Evolutionary conservation across 92 coral and sea anemone genomes (phyloP).

Genomic region (Palythoa heliodiscus): DNA sequence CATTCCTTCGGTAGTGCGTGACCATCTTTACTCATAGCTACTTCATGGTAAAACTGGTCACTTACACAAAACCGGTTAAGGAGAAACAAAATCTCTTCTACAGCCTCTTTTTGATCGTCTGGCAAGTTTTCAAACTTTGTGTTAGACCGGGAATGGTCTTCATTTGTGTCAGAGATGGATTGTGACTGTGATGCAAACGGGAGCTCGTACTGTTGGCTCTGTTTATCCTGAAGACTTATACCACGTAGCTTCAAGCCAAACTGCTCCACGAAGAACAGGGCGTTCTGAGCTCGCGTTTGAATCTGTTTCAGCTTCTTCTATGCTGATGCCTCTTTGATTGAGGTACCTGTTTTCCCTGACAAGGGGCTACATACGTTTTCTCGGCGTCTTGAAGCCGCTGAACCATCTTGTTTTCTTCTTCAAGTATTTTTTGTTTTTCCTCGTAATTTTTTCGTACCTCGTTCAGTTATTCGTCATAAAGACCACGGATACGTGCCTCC

Average conservation of each 20-base stretch:
- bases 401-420: background rate
- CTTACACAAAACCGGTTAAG: background rate
- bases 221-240: background rate
- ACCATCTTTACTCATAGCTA: background rate
- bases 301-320: background rate
- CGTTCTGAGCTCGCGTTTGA: background rate
- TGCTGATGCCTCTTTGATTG: background rate
- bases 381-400: background rate
- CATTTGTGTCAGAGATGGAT: background rate
- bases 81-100: slow-evolving; percentile 8
- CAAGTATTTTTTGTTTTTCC: background rate
- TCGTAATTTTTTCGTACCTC: background rate
- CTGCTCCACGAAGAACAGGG: slow-evolving; percentile 13
- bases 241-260: slow-evolving; percentile 6
- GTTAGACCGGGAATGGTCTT: background rate
- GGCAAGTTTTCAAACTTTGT: background rate
- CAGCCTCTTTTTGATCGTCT: background rate
- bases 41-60: no score
- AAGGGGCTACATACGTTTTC: background rate
- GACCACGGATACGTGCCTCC: slow-evolving; percentile 33
- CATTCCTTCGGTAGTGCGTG: slow-evolving; percentile 13
- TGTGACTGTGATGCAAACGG: background rate
- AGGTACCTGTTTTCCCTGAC: background rate
- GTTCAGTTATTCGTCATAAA: slow-evolving; percentile 24
- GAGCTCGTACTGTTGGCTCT: background rate